Evolutionary conservation across 2,113 vertebrate species (phyloP), one percentile per base, ranked within the genome.

Genomic region (Serinus canaria): DNA sequence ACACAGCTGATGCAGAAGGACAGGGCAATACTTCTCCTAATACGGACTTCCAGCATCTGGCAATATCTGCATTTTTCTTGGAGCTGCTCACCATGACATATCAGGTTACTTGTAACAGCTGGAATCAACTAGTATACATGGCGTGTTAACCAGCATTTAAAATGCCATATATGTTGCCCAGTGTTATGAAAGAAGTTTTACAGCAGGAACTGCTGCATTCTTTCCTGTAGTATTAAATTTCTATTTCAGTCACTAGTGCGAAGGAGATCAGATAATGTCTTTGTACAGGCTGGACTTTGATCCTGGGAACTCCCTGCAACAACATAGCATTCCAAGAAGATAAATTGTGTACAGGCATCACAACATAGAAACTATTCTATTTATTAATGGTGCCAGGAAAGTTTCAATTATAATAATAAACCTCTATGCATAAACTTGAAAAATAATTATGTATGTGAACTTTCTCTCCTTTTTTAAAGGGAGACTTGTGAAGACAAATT

Each of bases 151-250:
- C 50, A 50, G 76, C 39, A 70, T 44, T 74, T 94, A 70, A 86
- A 88, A 67, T 2, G 2, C 39, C 55, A 31, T 35, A 19, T 50
- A 70, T 77, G 55, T 67, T 11, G 6, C 31, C n/a, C 53, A 41
- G 24, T 44, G 49, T 58, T 87, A 79, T 41, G 74, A 93, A 83
- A 60, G 64, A 83, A 55, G 28, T 75, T 90, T 92, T 90, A 76
- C 63, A 79, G 78, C 77, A 91, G 82, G 35, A 90, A 76, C 24
- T 87, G 60, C 75, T 63, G 43, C 92, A 69, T 88, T 86, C 83
- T 86, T 86, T 59, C 63, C 86, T 79, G 44, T 10, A 60, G 72
- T 7, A 53, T 64, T 43, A 66, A 55, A 86, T 70, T 88, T 70
- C 68, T 93, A 11, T 92, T 92, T 93, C 55, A 47, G 22, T 66